Evolutionary conservation across 2,797 vertebrate species (phyloP).

Genomic region (Tapirus indicus): DNA sequence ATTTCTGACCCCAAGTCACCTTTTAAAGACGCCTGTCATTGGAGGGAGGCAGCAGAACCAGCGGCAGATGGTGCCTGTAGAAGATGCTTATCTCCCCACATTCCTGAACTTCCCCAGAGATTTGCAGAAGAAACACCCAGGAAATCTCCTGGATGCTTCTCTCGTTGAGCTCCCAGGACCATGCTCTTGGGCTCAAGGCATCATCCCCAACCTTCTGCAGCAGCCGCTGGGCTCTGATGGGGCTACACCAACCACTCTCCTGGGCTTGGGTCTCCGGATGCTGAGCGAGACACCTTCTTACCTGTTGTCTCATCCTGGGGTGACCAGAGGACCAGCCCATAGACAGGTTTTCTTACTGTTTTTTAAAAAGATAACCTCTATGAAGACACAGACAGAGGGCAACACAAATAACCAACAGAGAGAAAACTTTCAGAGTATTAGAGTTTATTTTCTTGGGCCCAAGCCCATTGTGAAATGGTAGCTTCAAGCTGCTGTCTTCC

Average conservation of each 20-base stretch:
- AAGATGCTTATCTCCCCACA: rapidly evolving
- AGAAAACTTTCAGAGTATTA: background rate
- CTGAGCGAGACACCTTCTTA: background rate
- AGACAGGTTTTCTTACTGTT: rapidly evolving
- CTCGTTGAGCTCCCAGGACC: background rate
- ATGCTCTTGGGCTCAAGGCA: background rate
- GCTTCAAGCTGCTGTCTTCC: background rate
- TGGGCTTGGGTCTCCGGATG: background rate
- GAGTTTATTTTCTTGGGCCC: no score
- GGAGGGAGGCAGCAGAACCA: background rate
- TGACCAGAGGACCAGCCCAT: background rate
- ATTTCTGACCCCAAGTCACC: rapidly evolving
- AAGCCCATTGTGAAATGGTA: rapidly evolving
- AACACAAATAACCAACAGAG: background rate
- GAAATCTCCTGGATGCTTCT: background rate
- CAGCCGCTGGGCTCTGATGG: rapidly evolving
- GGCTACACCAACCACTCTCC: background rate
- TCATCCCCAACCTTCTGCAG: rapidly evolving
- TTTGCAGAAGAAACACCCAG: rapidly evolving
- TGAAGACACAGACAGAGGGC: background rate
- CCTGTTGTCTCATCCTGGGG: background rate
- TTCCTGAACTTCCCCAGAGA: background rate
- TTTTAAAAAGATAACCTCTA: background rate
- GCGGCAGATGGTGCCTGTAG: no score
- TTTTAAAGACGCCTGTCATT: rapidly evolving